phyloP scores from a whole-genome alignment of 2,888 invertebrate genomes.

The Synergus umbraculus region DNA sequence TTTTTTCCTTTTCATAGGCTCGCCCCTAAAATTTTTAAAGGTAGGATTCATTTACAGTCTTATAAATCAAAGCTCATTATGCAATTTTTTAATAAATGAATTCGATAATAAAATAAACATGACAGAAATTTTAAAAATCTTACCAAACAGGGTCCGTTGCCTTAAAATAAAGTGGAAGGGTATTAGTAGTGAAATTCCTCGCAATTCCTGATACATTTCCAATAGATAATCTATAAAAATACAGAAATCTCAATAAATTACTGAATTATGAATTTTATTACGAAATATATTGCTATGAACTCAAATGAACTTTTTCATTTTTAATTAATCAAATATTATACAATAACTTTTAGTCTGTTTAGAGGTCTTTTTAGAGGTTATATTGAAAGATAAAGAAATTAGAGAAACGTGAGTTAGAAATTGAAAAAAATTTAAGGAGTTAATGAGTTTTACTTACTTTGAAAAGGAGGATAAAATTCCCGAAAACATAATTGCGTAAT shows the following conservation, averaged over 20 bases:
- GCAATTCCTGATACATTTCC: conserved; percentile 51
- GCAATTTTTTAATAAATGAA: conserved; percentile 1
- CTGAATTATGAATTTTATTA: no score
- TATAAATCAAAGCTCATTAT: no score
- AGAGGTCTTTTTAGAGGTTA: conserved; percentile 22
- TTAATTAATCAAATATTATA: no score
- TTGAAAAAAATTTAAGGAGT: background rate
- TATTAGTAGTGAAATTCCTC: conserved; percentile 69
- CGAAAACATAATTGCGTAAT: background rate
- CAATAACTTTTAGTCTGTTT: background rate
- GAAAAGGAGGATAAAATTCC: conserved; percentile 28
- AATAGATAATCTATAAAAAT: conserved; percentile 57
- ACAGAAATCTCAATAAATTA: background rate
- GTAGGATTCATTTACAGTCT: no score
- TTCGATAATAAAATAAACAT: background rate
- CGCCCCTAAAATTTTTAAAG: conserved; percentile 81
- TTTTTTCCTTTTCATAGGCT: conserved; percentile 94
- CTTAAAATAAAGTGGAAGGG: conserved; percentile 70
- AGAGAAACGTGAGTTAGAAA: background rate
- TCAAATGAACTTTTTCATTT: no score
- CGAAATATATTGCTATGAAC: no score
- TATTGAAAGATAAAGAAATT: background rate
- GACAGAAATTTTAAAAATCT: conserved; percentile 49
- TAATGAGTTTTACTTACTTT: background rate
- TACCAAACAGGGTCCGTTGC: conserved; percentile 75